Evolutionary conservation across 2,888 invertebrate genomes (phyloP).

Genomic region (Dasypolia templi): DNA sequence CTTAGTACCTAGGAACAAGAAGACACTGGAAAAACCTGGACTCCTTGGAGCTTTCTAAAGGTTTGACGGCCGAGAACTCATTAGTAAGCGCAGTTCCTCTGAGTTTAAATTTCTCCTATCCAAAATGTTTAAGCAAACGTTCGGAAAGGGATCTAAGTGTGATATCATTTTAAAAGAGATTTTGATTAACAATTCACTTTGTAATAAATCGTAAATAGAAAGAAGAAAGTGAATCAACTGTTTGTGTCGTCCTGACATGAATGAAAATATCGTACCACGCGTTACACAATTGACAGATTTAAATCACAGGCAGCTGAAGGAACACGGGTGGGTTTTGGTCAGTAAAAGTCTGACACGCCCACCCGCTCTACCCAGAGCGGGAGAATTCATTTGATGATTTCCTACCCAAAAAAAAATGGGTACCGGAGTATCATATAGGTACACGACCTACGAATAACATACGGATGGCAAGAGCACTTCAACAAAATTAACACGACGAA

Average conservation of each 20-base stretch:
- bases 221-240: not conserved
- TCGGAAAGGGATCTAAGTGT: not conserved
- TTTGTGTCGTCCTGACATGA: not conserved
- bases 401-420: too few relatives aligned
- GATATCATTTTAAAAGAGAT: not conserved
- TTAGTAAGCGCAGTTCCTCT: slow-evolving; percentile 23
- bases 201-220: not conserved
- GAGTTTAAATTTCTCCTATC: slow-evolving; percentile 4
- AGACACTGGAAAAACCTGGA: not conserved
- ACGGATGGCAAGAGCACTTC: slow-evolving; percentile 57
- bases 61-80: not conserved
- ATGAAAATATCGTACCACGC: not conserved
- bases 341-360: too few relatives aligned
- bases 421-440: not conserved
- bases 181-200: not conserved
- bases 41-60: not conserved
- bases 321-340: too few relatives aligned
- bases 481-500: slow-evolving; percentile 64
- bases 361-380: too few relatives aligned
- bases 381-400: too few relatives aligned
- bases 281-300: slow-evolving; percentile 19
- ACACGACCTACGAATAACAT: slow-evolving; percentile 26
- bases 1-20: not conserved
- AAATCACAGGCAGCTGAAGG: too few relatives aligned
- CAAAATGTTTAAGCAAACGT: not conserved